These are phyloP conservation scores for Asobara japonica DNA, from an alignment of 1,140 invertebrate genomes.

Conservation along the genomic window DNA sequence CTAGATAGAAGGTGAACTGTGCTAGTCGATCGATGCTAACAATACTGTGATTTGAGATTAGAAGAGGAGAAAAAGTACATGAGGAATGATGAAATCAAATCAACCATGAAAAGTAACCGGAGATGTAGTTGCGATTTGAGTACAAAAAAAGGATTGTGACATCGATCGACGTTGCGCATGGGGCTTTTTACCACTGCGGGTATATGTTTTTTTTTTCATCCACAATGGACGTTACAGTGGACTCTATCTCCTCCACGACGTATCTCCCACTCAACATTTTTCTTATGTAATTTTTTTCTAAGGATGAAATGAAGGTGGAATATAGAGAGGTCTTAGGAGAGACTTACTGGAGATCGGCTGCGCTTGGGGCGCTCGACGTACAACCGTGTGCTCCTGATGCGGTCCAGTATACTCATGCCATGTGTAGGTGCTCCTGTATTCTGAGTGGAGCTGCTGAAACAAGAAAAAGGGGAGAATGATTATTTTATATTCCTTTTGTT, in stretches of 20 bases:
- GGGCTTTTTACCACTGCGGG: constrained; percentile 4
- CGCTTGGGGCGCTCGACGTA: constrained; percentile 71
- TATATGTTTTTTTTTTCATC: constrained; percentile 1
- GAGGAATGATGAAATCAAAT: background rate
- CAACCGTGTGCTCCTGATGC: constrained; percentile 71
- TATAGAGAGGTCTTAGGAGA: constrained; percentile 55
- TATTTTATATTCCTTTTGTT: constrained; percentile 9
- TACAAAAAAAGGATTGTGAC: constrained; percentile 11
- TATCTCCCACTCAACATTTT: background rate
- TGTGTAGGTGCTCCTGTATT: constrained; percentile 91
- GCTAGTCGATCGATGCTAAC: constrained; percentile 13
- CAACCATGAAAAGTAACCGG: background rate
- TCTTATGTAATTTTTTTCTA: background rate
- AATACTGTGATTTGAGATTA: background rate
- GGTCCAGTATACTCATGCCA: constrained; percentile 89
- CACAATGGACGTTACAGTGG: background rate
- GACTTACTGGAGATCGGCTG: constrained; percentile 69
- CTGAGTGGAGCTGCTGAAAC: constrained; percentile 85
- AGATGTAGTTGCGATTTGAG: background rate
- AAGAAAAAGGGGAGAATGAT: constrained; percentile 34
- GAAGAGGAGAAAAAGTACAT: background rate
- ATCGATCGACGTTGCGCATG: constrained; percentile 23
- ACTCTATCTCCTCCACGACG: background rate
- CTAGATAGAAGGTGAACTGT: background rate
- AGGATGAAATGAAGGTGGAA: constrained; percentile 45